Conservation (phyloP, 2,113 vertebrate genomes). For the Anguilla japonica region DNA sequence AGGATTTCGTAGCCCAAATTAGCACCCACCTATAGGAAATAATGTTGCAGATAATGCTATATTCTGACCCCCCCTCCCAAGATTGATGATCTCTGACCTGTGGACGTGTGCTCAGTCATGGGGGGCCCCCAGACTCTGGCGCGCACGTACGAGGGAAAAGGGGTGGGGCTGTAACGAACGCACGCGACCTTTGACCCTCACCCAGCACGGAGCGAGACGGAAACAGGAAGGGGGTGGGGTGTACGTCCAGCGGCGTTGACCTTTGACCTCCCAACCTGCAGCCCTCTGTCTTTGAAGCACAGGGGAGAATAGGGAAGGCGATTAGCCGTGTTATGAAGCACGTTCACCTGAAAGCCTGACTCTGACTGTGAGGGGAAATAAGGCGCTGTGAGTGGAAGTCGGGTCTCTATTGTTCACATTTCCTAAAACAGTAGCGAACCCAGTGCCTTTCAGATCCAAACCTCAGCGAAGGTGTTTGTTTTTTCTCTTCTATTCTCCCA, state of each 20-base stretch:
- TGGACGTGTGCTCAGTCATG: neutral
- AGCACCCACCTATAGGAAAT: too few species aligned
- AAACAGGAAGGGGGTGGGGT: constrained; percentile 69
- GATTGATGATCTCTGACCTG: neutral
- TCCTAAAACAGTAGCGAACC: neutral
- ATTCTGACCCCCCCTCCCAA: neutral
- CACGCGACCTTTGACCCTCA: constrained; percentile 22
- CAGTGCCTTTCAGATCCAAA: neutral
- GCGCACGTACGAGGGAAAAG: neutral
- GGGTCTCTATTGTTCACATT: constrained; percentile 40
- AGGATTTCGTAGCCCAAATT: too few species aligned
- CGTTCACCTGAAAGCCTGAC: constrained; percentile 54
- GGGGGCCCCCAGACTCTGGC: neutral
- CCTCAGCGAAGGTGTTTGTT: neutral
- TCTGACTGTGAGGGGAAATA: constrained; percentile 56
- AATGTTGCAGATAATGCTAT: neutral
- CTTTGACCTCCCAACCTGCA: constrained; percentile 65
- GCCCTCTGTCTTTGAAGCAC: constrained; percentile 64
- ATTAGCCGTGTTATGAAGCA: constrained; percentile 62
- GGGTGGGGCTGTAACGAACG: neutral
- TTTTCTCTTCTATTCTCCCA: neutral
- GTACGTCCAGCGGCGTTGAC: constrained; percentile 53
- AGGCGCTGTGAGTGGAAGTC: constrained; percentile 43
- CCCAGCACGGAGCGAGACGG: constrained; percentile 50
- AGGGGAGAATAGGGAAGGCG: constrained; percentile 63